These are phyloP conservation scores for Echinometra lucunter DNA, from an alignment of 53 echinoderm and acorn worm species.

Conservation along the genomic window DNA sequence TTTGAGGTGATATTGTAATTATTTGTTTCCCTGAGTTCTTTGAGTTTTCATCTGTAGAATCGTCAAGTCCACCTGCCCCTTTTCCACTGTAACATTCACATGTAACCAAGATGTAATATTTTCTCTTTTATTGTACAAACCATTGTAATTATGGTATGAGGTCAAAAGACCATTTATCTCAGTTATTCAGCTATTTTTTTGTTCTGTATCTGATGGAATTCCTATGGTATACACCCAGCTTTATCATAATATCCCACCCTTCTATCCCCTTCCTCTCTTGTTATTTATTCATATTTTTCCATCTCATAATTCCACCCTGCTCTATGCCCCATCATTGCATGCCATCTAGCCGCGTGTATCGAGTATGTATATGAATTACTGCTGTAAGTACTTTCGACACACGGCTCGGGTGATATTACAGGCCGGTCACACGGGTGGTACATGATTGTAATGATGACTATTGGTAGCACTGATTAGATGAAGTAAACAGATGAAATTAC, in stretches of 20 bases:
- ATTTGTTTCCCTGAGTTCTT: neutral
- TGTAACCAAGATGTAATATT: no score
- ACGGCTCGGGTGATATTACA: neutral
- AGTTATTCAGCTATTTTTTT: no score
- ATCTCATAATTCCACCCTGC: neutral
- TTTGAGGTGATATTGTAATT: neutral
- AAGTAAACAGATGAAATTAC: slow-evolving; percentile 32
- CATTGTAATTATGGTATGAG: no score
- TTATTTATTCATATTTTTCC: neutral
- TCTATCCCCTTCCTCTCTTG: neutral
- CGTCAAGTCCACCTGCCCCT: neutral
- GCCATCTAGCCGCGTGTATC: neutral
- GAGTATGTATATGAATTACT: neutral
- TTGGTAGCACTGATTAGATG: slow-evolving; percentile 10
- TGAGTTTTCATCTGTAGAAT: neutral
- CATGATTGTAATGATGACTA: neutral
- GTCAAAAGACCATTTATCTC: no score
- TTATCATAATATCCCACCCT: no score
- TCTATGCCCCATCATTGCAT: neutral
- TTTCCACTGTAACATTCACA: no score
- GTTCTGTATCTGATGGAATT: no score
- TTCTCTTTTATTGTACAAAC: no score
- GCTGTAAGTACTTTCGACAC: slow-evolving; percentile 6
- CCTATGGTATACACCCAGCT: no score
- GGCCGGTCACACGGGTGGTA: neutral